Conservation (phyloP, 2,113 vertebrate genomes). For the Strix aluco region DNA sequence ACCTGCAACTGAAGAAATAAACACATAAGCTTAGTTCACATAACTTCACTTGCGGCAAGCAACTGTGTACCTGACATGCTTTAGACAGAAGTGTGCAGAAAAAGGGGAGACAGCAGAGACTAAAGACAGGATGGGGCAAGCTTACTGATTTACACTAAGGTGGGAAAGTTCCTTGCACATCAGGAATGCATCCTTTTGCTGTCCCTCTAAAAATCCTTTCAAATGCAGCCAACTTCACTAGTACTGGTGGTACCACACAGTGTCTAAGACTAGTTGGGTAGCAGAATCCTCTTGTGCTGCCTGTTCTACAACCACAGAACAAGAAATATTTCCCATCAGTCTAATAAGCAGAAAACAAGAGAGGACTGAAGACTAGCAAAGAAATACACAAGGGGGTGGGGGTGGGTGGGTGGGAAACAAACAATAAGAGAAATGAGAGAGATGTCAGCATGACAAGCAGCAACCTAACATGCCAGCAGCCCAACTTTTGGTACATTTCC, state of each 20-base stretch:
- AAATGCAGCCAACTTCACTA: background rate
- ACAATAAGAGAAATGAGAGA: background rate
- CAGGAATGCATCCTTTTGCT: background rate
- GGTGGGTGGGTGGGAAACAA: background rate
- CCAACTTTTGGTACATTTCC: background rate
- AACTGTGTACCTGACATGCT: background rate
- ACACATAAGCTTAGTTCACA: background rate
- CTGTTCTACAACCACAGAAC: background rate
- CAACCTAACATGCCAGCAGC: background rate
- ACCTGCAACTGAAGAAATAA: constrained; percentile 71
- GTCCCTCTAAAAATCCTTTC: background rate
- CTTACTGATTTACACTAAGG: background rate
- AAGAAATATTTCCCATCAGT: background rate
- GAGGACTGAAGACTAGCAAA: background rate
- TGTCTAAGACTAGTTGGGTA: background rate
- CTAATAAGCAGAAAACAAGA: background rate
- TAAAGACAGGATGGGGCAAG: background rate
- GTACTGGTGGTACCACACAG: background rate
- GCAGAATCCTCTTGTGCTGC: background rate
- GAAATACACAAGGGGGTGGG: background rate
- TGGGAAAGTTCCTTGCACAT: background rate
- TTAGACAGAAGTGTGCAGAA: background rate
- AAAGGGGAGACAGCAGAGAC: background rate
- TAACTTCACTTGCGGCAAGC: background rate
- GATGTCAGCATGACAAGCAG: background rate